Evolutionary conservation across 2,113 vertebrate species (phyloP).

Genomic region (Pedionomus torquatus): DNA sequence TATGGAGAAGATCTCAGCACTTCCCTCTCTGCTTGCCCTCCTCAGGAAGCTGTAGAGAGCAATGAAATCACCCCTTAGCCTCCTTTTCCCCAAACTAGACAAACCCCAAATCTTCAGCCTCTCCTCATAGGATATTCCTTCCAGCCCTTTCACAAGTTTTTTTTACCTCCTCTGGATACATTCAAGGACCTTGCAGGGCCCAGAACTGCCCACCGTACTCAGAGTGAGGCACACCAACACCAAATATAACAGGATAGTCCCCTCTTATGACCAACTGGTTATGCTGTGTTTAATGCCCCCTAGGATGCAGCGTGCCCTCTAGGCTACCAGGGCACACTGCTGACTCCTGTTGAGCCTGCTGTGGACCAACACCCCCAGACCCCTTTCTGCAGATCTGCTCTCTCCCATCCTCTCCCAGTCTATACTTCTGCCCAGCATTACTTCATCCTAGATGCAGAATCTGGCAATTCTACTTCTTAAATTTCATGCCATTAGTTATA

Average conservation of each 20-base stretch:
- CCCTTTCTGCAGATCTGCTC: not conserved
- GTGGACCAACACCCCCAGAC: not conserved
- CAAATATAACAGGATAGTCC: not conserved
- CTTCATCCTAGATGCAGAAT: not conserved
- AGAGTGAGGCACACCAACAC: not conserved
- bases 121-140: not conserved
- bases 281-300: not conserved
- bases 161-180: not conserved
- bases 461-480: not conserved
- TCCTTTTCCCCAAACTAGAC: not conserved
- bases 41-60: not conserved
- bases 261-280: not conserved
- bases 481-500: not conserved
- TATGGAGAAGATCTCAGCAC: not conserved
- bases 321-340: not conserved
- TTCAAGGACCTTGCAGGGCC: not conserved
- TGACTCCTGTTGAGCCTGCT: not conserved
- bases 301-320: not conserved
- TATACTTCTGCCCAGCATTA: not conserved
- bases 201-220: not conserved
- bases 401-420: not conserved
- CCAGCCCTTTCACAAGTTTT: not conserved
- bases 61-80: not conserved
- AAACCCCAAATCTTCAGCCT: not conserved
- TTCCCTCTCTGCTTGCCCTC: not conserved